Conservation (phyloP, 2,888 invertebrate species). For the Catocala sponsa region DNA sequence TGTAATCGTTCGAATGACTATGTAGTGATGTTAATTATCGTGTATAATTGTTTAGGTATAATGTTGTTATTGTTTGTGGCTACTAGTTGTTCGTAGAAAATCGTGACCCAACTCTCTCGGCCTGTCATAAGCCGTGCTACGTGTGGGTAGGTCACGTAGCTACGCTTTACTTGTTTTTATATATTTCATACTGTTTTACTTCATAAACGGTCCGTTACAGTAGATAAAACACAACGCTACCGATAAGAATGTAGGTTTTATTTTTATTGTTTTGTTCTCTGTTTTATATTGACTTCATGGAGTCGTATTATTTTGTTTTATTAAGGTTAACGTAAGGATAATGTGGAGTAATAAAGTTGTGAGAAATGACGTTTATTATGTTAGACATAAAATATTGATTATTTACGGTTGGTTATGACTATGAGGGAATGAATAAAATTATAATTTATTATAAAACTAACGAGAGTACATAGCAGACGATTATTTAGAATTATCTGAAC, state of each 20-base stretch:
- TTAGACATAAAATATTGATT: constrained; percentile 26
- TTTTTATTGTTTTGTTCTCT: constrained; percentile 16
- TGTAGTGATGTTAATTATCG: constrained; percentile 56
- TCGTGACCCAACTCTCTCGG: constrained; percentile 42
- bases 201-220: constrained; percentile 13
- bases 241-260: constrained; percentile 31
- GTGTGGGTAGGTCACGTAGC: constrained; percentile 83
- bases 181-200: constrained; percentile 21
- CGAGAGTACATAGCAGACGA: no score
- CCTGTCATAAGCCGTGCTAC: constrained; percentile 60
- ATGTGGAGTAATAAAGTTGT: constrained; percentile 22
- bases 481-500: no score
- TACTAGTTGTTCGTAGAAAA: constrained; percentile 43
- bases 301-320: constrained; percentile 19
- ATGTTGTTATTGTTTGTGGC: constrained; percentile 27
- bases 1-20: constrained; percentile 46
- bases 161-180: constrained; percentile 50
- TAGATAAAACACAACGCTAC: constrained; percentile 27
- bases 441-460: no score
- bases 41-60: constrained; percentile 47
- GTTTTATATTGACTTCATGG: constrained; percentile 15
- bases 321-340: constrained; percentile 39
- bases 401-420: constrained; percentile 5
- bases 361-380: constrained; percentile 25
- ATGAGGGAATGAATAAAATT: no score